These are phyloP conservation scores for Hippocampus abdominalis DNA, from an alignment of 2,113 vertebrate species.

Conservation along the genomic window DNA sequence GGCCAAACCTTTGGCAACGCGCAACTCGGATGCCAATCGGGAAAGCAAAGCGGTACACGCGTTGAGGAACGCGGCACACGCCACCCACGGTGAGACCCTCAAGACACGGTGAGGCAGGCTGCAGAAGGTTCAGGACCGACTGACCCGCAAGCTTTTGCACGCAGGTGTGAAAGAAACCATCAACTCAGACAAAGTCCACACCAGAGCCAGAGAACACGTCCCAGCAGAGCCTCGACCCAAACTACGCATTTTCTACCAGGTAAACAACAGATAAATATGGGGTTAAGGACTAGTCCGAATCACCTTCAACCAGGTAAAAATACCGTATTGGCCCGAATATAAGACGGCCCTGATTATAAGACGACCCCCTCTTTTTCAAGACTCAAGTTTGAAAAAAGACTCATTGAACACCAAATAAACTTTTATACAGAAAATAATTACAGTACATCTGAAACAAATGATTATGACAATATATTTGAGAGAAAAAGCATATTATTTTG, in stretches of 20 bases:
- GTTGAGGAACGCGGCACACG: slow-evolving; percentile 74
- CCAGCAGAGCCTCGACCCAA: slow-evolving; percentile 87
- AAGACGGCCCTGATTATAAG: too few species aligned
- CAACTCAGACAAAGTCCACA: slow-evolving; percentile 76
- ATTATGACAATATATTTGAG: too few species aligned
- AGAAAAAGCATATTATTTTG: too few species aligned
- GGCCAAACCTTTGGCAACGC: slow-evolving; percentile 90
- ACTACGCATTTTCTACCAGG: slow-evolving; percentile 97
- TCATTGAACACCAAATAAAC: too few species aligned
- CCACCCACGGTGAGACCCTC: slow-evolving; percentile 78
- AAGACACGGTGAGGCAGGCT: neutral
- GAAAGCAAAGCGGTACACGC: slow-evolving; percentile 79
- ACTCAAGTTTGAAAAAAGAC: too few species aligned
- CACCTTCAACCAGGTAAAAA: neutral
- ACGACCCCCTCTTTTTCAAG: too few species aligned
- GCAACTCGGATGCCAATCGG: slow-evolving; percentile 88
- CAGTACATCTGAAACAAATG: too few species aligned
- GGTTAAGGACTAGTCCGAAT: neutral
- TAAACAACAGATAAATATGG: slow-evolving; percentile 4
- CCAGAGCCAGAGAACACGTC: slow-evolving; percentile 81
- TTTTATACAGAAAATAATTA: too few species aligned
- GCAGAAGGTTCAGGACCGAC: neutral
- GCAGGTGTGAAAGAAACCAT: slow-evolving; percentile 89
- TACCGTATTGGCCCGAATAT: too few species aligned
- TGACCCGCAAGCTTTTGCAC: neutral